A percentile compares a stretch with the other conserved stretches of the same genome.
Evolutionary conservation across 1,140 invertebrate species (phyloP).

Genomic region (Tyrophagus putrescentiae): DNA sequence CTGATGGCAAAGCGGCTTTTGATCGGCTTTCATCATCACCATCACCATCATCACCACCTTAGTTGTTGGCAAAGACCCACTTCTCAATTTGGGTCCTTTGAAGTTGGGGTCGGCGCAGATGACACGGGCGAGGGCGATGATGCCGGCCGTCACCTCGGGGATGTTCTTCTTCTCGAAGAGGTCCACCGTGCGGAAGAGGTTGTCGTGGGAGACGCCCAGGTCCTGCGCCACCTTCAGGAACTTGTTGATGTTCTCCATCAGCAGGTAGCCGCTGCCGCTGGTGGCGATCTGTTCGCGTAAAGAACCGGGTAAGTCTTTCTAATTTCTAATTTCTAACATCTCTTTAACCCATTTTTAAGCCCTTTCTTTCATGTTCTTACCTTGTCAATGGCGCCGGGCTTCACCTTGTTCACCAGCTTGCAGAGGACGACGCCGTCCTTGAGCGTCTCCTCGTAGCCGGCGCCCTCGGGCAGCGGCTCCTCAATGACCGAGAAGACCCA

Average conservation of each 20-base stretch:
- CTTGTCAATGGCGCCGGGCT: conserved; percentile 59
- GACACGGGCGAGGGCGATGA: conserved; percentile 68
- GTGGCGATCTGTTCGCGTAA: conserved; percentile 5
- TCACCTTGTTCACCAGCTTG: conserved; percentile 64
- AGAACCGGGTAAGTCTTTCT: neutral
- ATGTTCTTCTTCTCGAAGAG: conserved; percentile 84
- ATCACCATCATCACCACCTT: too few species aligned
- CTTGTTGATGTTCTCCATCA: conserved; percentile 87
- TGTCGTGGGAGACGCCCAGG: conserved; percentile 69
- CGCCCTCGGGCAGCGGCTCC: conserved; percentile 18
- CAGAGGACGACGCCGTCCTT: conserved; percentile 37
- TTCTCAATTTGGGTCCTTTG: conserved; percentile 17
- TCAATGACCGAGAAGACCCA: conserved; percentile 23
- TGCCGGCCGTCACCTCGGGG: conserved; percentile 60
- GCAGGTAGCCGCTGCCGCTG: conserved; percentile 66
- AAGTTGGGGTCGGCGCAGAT: conserved; percentile 42
- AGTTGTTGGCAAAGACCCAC: conserved; percentile 19
- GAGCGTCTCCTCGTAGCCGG: conserved; percentile 33
- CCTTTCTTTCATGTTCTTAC: too few species aligned
- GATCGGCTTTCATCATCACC: too few species aligned
- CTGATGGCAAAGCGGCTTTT: too few species aligned
- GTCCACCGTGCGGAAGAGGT: conserved; percentile 82
- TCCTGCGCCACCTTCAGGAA: conserved; percentile 69
- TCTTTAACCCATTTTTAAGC: too few species aligned
- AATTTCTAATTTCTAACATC: conserved; percentile 29